Evolutionary conservation across 2,113 vertebrate genomes (phyloP), one percentile per base, ranked within the genome.

Genomic region (Lepus americanus): DNA sequence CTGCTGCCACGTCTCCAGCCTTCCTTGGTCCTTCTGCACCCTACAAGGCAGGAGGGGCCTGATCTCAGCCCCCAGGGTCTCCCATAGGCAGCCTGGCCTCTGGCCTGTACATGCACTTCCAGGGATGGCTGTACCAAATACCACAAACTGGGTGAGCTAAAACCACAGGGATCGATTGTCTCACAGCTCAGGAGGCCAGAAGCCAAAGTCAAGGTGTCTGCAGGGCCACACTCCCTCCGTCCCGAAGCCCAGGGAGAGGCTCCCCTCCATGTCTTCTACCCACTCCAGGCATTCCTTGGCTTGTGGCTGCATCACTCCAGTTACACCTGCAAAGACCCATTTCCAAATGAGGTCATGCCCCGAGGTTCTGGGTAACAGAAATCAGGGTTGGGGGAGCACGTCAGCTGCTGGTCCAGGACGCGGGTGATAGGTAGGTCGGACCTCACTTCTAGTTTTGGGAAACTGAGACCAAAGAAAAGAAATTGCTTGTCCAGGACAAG

Each of bases 211-310:
- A 22, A n/a, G 44, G 39, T 25, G 19, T 31, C 17, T 0, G 0
- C 81, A 73, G 74, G 16, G 19, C 25, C 4, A 1, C 23, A 31
- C 51, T 72, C 22, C 64, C 5, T 59, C 23, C 44, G 2, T 59
- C 55, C 12, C 5, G 9, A 10, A 31, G 3, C 44, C 33, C 77
- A 20, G 1, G 0, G 7, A 16, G n/a, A 9, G 13, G 4, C 1
- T 25, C 33, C 33, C 33, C 25, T 6, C 64, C 27, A 55, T 29
- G 33, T 33, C 64, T n/a, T 51, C 59, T 51, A 33, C 39, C 80
- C 80, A 31, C 29, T 72, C 55, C 39, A 31, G 20, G 8, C 39
- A 3, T 25, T n/a, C 25, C 27, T 69, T 13, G 14, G 25, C 70
- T 53, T 36, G 9, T 36, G 39, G 9, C 85, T 20, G 10, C 31